These are phyloP conservation scores for Diachrysia chrysitis DNA, from an alignment of 2,888 invertebrate genomes.

Conservation along the genomic window DNA sequence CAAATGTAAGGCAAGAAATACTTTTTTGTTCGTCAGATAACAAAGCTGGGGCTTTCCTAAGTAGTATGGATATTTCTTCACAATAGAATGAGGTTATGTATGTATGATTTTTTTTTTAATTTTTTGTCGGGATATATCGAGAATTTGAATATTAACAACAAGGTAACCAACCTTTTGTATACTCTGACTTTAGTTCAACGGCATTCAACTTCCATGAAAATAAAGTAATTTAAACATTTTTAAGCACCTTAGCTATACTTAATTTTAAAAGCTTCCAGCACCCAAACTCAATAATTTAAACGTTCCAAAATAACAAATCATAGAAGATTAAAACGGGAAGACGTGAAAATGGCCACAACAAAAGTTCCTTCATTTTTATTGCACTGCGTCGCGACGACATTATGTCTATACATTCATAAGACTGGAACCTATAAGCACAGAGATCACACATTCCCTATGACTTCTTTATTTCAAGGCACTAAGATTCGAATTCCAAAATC, in stretches of 20 bases:
- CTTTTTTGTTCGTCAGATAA: not conserved
- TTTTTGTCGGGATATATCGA: no score
- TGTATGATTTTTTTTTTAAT: no score
- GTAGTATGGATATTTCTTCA: no score
- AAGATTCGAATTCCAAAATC: not conserved
- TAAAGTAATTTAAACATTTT: no score
- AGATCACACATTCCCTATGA: not conserved
- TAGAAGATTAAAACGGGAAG: constrained; percentile 57
- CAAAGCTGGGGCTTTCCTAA: not conserved
- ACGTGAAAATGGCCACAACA: constrained; percentile 44
- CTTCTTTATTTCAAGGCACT: not conserved
- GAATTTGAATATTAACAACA: no score
- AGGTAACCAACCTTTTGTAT: no score
- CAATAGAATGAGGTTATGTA: no score
- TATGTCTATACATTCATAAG: constrained; percentile 34
- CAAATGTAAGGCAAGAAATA: not conserved
- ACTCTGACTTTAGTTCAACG: no score
- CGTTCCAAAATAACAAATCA: constrained; percentile 51
- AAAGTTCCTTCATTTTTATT: constrained; percentile 65
- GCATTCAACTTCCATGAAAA: no score
- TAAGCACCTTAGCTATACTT: no score
- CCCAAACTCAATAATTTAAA: constrained; percentile 42
- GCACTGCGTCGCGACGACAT: constrained; percentile 62
- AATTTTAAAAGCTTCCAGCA: constrained; percentile 6
- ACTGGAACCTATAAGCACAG: constrained; percentile 27